phyloP scores from a whole-genome alignment of 2,888 invertebrate species.

The Galerucella pusilla region DNA sequence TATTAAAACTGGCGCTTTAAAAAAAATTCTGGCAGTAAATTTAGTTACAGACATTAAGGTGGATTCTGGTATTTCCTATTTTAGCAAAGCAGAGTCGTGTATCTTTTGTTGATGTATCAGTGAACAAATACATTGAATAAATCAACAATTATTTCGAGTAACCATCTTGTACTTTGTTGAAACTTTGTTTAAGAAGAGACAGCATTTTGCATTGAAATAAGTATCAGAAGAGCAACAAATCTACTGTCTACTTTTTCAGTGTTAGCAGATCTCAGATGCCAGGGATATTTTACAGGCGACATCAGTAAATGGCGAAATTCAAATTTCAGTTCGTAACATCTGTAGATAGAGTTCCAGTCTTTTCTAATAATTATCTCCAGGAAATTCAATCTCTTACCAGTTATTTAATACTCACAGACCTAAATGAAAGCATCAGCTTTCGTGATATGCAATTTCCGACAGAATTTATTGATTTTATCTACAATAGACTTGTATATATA shows the following conservation, averaged over 20 bases:
- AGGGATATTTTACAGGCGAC: too few species aligned
- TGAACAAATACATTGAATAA: not conserved
- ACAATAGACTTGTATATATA: constrained; percentile 14
- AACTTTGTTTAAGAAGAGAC: too few species aligned
- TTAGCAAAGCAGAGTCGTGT: not conserved
- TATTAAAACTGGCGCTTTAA: not conserved
- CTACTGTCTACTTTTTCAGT: too few species aligned
- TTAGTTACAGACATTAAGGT: not conserved
- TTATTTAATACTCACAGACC: not conserved
- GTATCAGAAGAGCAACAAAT: too few species aligned
- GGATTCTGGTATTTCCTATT: constrained; percentile 12
- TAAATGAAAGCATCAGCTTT: constrained; percentile 18
- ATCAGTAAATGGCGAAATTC: not conserved
- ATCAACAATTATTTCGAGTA: not conserved
- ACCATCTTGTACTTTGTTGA: too few species aligned
- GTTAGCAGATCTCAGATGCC: too few species aligned
- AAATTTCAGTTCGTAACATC: not conserved
- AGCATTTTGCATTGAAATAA: too few species aligned
- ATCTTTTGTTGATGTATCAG: not conserved
- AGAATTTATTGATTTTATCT: constrained; percentile 26
- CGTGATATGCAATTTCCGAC: constrained; percentile 12
- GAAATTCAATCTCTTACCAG: constrained; percentile 11
- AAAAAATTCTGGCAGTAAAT: not conserved
- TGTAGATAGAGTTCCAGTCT: not conserved
- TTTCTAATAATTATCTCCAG: constrained; percentile 4